Conservation (phyloP, 2,888 invertebrate genomes). For the Leptura quadrifasciata region DNA sequence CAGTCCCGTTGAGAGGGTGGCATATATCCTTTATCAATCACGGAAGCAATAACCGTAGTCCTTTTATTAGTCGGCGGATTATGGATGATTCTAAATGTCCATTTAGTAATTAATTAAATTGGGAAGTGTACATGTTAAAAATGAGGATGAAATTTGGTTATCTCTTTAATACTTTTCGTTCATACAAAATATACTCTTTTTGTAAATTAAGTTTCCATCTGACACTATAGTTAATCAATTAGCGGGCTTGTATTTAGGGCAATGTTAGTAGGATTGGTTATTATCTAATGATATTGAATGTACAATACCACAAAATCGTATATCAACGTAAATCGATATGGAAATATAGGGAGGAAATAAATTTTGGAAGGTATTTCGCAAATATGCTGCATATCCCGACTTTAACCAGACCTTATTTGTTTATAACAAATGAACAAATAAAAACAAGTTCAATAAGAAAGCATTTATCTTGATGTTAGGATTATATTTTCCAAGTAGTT, state of each 20-base stretch:
- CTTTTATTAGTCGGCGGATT: neutral
- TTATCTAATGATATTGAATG: neutral
- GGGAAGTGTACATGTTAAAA: neutral
- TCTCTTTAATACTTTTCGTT: neutral
- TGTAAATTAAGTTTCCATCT: neutral
- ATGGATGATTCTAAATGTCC: neutral
- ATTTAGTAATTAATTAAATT: neutral
- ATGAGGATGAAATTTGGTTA: neutral
- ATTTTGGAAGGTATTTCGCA: neutral
- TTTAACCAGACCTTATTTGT: too few relatives aligned
- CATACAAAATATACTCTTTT: neutral
- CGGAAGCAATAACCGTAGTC: neutral
- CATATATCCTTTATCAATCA: neutral
- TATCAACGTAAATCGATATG: neutral
- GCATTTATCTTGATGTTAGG: too few relatives aligned
- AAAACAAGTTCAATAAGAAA: too few relatives aligned
- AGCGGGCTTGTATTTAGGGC: neutral
- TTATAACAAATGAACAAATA: too few relatives aligned
- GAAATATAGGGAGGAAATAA: neutral
- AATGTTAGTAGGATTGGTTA: neutral
- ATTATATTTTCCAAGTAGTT: too few relatives aligned
- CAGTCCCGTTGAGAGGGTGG: neutral
- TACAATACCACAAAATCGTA: neutral
- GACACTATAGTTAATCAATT: slow-evolving; percentile 1
- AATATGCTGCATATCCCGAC: neutral